Evolutionary conservation across 1,140 invertebrate species (phyloP).

Genomic region (Drosophila asahinai): DNA sequence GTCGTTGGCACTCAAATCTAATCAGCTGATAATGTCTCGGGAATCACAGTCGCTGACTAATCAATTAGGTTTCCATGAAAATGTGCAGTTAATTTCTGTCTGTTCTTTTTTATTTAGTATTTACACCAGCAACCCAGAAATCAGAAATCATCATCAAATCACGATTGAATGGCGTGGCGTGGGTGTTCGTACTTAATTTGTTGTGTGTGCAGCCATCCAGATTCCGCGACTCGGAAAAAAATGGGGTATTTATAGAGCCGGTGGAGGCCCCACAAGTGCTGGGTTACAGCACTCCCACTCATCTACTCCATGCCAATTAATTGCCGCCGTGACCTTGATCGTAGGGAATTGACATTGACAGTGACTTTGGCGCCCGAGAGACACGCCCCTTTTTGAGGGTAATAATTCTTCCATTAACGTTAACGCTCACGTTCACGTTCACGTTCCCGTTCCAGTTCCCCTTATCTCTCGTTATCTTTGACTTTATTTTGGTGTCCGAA

Average conservation of each 20-base stretch:
- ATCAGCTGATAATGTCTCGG: slow-evolving; percentile 32
- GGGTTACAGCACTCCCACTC: background rate
- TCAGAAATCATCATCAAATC: slow-evolving; percentile 14
- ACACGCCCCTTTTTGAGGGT: slow-evolving; percentile 44
- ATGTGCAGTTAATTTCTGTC: slow-evolving; percentile 29
- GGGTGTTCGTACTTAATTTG: slow-evolving; percentile 12
- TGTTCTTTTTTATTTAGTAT: slow-evolving; percentile 4
- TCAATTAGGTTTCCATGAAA: slow-evolving; percentile 40
- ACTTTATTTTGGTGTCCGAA: slow-evolving; percentile 2
- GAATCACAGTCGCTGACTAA: slow-evolving; percentile 43
- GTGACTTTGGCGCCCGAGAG: slow-evolving; percentile 29
- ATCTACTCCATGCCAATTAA: background rate
- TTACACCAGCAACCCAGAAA: slow-evolving; percentile 18
- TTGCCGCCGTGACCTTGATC: slow-evolving; percentile 19
- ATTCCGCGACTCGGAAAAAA: background rate
- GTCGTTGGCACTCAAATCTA: slow-evolving; percentile 23
- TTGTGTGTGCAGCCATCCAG: slow-evolving; percentile 16
- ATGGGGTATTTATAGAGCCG: slow-evolving; percentile 31
- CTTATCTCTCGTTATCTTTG: slow-evolving; percentile 25
- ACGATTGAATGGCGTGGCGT: slow-evolving; percentile 16
- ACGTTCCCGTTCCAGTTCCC: background rate
- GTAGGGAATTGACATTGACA: slow-evolving; percentile 24
- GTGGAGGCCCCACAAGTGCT: slow-evolving; percentile 39
- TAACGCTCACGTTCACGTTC: no score
- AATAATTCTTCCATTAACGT: slow-evolving; percentile 9